Evolutionary conservation across 2,113 vertebrate species (phyloP).

Genomic region (Falco punctatus): DNA sequence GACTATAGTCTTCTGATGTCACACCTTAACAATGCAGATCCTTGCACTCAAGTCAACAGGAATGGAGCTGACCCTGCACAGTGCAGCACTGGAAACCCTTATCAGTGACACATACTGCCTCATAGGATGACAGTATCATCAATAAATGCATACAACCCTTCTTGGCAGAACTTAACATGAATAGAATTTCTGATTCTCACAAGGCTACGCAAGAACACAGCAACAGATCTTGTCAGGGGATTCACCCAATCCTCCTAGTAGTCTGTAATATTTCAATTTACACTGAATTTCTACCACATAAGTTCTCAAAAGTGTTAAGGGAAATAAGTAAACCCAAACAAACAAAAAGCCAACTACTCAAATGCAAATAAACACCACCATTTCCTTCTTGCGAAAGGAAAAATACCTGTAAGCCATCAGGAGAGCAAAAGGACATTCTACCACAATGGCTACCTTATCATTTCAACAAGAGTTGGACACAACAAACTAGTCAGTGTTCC

Average conservation of each 20-base stretch:
- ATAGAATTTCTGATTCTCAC: background rate
- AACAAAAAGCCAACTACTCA: background rate
- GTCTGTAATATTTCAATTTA: background rate
- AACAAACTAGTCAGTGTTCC: background rate
- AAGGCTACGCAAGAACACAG: background rate
- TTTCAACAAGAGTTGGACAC: background rate
- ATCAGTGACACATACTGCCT: background rate
- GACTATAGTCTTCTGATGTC: background rate
- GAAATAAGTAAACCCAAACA: background rate
- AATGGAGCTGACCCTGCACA: background rate
- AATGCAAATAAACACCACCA: background rate
- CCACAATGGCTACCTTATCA: background rate
- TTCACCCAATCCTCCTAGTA: background rate
- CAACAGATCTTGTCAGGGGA: background rate
- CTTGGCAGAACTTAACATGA: background rate
- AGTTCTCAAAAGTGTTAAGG: background rate
- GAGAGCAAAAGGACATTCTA: background rate
- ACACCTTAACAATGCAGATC: background rate
- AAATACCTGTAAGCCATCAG: background rate
- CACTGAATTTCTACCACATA: background rate
- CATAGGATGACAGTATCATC: background rate
- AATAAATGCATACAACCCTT: background rate
- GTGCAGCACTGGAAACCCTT: background rate
- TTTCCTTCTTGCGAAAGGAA: background rate
- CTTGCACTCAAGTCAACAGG: background rate